Conservation (phyloP, 2,797 vertebrate species). For the Jordanella pulchra region DNA sequence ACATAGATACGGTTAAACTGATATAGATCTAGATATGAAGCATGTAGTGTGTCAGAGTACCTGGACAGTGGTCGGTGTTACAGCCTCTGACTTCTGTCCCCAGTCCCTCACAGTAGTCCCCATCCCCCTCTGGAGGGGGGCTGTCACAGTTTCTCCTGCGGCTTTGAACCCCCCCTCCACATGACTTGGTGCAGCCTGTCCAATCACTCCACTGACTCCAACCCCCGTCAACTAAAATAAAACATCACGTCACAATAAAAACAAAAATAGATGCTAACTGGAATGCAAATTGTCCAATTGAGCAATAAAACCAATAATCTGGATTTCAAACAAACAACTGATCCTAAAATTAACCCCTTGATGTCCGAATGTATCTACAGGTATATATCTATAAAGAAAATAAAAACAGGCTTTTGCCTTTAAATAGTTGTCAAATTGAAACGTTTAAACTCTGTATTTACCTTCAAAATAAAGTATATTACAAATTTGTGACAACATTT, state of each 20-base stretch:
- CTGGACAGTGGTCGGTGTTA: constrained; percentile 81
- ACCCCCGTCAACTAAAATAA: constrained; percentile 74
- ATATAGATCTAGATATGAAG: too few species aligned
- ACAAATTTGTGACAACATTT: too few species aligned
- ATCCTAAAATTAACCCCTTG: not conserved
- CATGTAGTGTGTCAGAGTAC: constrained; percentile 51
- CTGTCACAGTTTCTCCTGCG: constrained; percentile 81
- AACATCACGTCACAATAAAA: not conserved
- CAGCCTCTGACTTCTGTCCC: constrained; percentile 78
- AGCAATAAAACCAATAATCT: not conserved
- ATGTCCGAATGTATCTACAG: too few species aligned
- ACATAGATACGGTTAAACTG: constrained; percentile 12
- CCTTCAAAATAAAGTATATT: too few species aligned
- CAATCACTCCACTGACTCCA: constrained; percentile 87
- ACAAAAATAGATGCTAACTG: not conserved
- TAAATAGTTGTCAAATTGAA: too few species aligned
- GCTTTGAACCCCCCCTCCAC: constrained; percentile 84
- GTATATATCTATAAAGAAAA: too few species aligned
- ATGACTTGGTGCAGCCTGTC: constrained; percentile 86
- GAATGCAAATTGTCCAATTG: not conserved
- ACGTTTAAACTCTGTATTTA: too few species aligned
- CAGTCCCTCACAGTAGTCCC: constrained; percentile 87
- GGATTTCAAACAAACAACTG: not conserved
- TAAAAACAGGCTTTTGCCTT: too few species aligned
- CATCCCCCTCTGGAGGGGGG: constrained; percentile 79